phyloP scores from a whole-genome alignment of 2,113 vertebrate genomes.

The Myotis lucifugus region DNA sequence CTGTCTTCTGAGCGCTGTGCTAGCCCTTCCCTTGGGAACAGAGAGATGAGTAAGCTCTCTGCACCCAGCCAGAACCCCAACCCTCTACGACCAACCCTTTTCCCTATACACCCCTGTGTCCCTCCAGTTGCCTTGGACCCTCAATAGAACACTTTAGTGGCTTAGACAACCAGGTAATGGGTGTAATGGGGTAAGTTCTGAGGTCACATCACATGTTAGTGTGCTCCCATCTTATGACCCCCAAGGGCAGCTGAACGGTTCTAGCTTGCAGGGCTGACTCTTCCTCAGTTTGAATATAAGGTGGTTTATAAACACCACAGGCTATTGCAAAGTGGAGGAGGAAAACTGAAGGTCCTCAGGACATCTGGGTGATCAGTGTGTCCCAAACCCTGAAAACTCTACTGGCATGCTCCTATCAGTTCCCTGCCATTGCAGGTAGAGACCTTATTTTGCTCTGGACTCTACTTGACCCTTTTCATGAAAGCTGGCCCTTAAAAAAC shows the following conservation, averaged over 20 bases:
- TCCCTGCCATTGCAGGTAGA: not conserved
- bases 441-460: not conserved
- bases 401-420: not conserved
- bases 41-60: not conserved
- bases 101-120: not conserved
- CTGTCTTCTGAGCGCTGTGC: not conserved
- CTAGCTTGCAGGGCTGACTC: not conserved
- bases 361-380: not conserved
- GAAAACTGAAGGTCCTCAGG: not conserved
- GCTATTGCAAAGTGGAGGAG: not conserved
- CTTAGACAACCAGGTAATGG: not conserved
- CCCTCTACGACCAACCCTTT: not conserved
- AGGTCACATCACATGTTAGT: not conserved
- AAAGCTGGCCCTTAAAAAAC: constrained; percentile 17
- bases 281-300: not conserved
- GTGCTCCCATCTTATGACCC: not conserved
- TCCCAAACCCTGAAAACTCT: not conserved
- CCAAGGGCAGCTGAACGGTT: not conserved
- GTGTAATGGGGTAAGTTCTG: not conserved
- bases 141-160: not conserved
- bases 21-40: not conserved
- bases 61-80: not conserved
- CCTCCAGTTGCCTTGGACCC: constrained; percentile 5
- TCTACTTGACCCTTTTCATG: constrained; percentile 28
- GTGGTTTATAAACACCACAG: not conserved